These are phyloP conservation scores for Ancistrus triradiatus DNA, from an alignment of 2,113 vertebrate species.

Conservation along the genomic window DNA sequence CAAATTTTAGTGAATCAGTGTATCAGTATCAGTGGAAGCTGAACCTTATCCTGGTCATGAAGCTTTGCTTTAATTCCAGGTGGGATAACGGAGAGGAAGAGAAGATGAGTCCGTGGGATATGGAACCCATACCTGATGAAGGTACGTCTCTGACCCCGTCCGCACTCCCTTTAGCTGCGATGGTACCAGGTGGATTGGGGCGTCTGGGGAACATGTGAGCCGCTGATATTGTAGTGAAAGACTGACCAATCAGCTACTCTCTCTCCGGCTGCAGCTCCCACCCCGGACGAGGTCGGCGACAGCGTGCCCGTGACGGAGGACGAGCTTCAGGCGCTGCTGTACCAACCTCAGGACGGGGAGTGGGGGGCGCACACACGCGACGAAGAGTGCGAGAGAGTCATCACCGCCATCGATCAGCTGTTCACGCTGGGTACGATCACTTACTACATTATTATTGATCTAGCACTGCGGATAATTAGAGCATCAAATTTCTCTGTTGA, in stretches of 20 bases:
- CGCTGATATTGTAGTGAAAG: too few relatives aligned
- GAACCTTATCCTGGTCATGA: neutral
- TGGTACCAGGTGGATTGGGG: too few relatives aligned
- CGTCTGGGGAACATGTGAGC: too few relatives aligned
- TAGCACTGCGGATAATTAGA: too few relatives aligned
- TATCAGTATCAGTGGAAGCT: neutral
- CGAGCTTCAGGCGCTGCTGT: conserved; percentile 85
- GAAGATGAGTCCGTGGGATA: conserved; percentile 98
- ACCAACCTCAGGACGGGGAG: conserved; percentile 91
- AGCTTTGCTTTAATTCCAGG: conserved; percentile 57
- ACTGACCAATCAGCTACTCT: too few relatives aligned
- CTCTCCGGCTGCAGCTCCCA: conserved; percentile 61
- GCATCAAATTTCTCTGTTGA: too few relatives aligned
- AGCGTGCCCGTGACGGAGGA: conserved; percentile 90
- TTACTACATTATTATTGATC: neutral
- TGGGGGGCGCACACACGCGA: conserved; percentile 88
- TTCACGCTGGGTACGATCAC: conserved; percentile 79
- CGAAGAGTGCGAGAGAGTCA: conserved; percentile 88
- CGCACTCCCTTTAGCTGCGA: too few relatives aligned
- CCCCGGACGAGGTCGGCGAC: conserved; percentile 88
- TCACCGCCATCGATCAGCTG: conserved; percentile 85
- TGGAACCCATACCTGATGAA: conserved; percentile 96
- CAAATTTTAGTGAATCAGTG: too few relatives aligned
- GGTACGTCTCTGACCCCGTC: conserved; percentile 73
- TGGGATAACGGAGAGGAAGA: conserved; percentile 97